These are phyloP conservation scores for Heliconius congener DNA, from an alignment of 1,140 invertebrate species.

Conservation along the genomic window DNA sequence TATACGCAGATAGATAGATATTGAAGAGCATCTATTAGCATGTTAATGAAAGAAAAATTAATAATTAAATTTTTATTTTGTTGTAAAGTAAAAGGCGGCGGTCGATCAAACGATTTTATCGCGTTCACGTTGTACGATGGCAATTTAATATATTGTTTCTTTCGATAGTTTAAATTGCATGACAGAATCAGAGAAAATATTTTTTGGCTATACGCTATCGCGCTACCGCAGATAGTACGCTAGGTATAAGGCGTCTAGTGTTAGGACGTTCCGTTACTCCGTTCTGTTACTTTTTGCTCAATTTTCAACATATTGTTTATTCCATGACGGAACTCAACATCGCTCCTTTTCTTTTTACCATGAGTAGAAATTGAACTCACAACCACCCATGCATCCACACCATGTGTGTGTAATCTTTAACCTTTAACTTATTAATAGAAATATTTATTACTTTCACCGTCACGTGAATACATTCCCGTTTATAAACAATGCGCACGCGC, in stretches of 20 bases:
- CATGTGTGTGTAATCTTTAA: too few species aligned
- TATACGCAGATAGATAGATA: conserved; percentile 20
- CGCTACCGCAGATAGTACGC: too few species aligned
- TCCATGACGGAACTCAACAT: too few species aligned
- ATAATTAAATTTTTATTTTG: conserved; percentile 55
- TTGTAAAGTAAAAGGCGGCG: conserved; percentile 56
- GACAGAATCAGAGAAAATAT: too few species aligned
- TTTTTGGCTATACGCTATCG: too few species aligned
- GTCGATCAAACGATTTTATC: conserved; percentile 43
- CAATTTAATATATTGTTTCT: not conserved
- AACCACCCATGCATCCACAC: too few species aligned
- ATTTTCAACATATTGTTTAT: too few species aligned
- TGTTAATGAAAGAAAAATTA: conserved; percentile 58
- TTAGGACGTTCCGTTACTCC: too few species aligned
- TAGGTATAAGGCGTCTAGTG: too few species aligned
- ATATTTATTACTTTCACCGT: not conserved
- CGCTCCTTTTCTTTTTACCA: too few species aligned
- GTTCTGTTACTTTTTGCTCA: too few species aligned
- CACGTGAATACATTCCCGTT: not conserved
- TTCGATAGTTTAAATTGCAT: not conserved
- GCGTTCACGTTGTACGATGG: conserved; percentile 18
- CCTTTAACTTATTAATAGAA: not conserved
- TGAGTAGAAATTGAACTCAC: too few species aligned
- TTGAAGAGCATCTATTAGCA: conserved; percentile 49
- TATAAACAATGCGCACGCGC: conserved; percentile 1